A percentile compares a stretch with the other conserved stretches of the same genome.
Evolutionary conservation across 2,888 invertebrate species (phyloP).

Genomic region (Tachina grossa): DNA sequence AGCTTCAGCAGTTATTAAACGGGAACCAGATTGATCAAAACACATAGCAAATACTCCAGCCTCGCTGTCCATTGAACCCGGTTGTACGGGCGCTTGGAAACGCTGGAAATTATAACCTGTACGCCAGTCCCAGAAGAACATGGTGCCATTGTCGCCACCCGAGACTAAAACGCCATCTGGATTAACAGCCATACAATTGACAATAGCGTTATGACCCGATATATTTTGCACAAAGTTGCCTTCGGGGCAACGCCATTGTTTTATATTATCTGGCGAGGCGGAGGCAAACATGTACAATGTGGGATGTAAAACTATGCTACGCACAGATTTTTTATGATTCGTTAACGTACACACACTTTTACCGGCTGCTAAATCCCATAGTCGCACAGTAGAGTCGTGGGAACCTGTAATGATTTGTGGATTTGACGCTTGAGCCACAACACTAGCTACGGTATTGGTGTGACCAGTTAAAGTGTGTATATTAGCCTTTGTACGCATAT

Average conservation of each 20-base stretch:
- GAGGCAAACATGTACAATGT: constrained; percentile 96
- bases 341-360: constrained; percentile 96
- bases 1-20: constrained; percentile 98
- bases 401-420: constrained; percentile 97
- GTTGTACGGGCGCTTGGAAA: constrained; percentile 95
- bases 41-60: constrained; percentile 98
- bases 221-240: constrained; percentile 98
- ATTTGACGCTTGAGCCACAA: constrained; percentile 95
- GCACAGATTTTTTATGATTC: constrained; percentile 98
- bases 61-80: constrained; percentile 99
- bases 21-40: constrained; percentile 96
- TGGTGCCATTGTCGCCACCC: constrained; percentile 98
- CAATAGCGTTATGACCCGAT: constrained; percentile 97
- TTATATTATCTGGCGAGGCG: constrained; percentile 99
- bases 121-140: constrained; percentile 99
- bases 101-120: constrained; percentile 99
- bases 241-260: constrained; percentile 99
- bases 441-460: constrained; percentile 97
- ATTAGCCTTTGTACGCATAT: constrained; percentile 99
- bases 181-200: constrained; percentile 98
- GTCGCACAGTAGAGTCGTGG: constrained; percentile 97
- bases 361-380: constrained; percentile 99
- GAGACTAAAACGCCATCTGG: constrained; percentile 97
- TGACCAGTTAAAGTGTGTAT: constrained; percentile 98
- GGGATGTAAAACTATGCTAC: constrained; percentile 90